Evolutionary conservation across 1,140 invertebrate species (phyloP).

Genomic region (Drosophila nebulosa): DNA sequence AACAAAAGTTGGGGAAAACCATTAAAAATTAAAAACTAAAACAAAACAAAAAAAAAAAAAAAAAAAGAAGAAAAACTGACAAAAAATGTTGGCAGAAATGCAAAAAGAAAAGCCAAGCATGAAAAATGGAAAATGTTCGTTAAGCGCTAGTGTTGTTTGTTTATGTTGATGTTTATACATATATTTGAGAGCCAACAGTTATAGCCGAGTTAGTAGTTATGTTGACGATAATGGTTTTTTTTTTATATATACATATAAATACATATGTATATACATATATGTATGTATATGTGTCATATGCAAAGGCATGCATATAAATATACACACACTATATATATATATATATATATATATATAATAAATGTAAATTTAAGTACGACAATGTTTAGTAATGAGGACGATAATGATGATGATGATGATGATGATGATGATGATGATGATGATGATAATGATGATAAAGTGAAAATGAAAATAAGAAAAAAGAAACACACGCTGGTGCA

Average conservation of each 20-base stretch:
- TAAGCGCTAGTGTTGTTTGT: constrained; percentile 74
- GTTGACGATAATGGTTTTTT: constrained; percentile 71
- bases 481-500: constrained; percentile 56
- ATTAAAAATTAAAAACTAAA: neutral
- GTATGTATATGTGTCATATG: neutral
- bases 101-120: constrained; percentile 1
- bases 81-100: neutral
- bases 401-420: too few species aligned
- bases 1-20: constrained; percentile 58
- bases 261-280: neutral
- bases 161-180: constrained; percentile 74
- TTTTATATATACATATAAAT: constrained; percentile 18
- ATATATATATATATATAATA: constrained; percentile 13
- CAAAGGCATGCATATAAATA: constrained; percentile 17
- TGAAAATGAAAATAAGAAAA: constrained; percentile 7
- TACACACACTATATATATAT: constrained; percentile 18
- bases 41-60: constrained; percentile 1
- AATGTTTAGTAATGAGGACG: constrained; percentile 56
- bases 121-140: constrained; percentile 42
- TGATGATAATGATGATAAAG: constrained; percentile 37
- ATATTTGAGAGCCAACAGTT: constrained; percentile 63
- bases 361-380: constrained; percentile 46
- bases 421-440: too few species aligned
- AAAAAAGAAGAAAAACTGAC: constrained; percentile 18
- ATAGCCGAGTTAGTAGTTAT: constrained; percentile 75